phyloP scores from a whole-genome alignment of 1,140 invertebrate species.

The Panulirus ornatus region DNA sequence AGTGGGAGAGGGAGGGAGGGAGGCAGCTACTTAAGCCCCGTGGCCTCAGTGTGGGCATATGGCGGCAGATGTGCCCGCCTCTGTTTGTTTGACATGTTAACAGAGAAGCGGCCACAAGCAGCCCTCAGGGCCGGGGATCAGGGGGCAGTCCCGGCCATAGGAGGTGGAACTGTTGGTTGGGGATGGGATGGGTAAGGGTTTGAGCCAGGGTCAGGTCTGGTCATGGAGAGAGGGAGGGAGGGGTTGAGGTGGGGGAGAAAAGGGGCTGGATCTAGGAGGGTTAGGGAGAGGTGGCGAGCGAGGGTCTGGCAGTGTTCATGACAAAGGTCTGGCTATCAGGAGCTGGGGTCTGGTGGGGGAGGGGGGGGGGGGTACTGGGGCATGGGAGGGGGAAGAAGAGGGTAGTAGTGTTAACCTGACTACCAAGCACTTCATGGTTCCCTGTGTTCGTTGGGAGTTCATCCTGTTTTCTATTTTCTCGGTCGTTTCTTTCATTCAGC shows the following conservation, averaged over 20 bases:
- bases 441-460: too few species aligned
- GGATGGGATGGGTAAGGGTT: constrained; percentile 12
- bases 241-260: neutral
- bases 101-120: constrained; percentile 19
- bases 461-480: too few species aligned
- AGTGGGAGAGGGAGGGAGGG: neutral
- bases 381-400: neutral
- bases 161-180: neutral
- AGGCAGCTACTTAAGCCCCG: constrained; percentile 16
- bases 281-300: too few species aligned
- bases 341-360: neutral
- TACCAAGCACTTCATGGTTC: too few species aligned
- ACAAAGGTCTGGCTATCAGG: too few species aligned
- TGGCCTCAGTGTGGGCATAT: constrained; percentile 16
- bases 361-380: neutral
- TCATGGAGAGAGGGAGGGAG: neutral
- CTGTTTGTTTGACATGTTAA: constrained; percentile 36
- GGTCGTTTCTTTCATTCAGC: too few species aligned
- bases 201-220: neutral
- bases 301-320: too few species aligned
- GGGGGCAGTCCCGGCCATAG: too few species aligned
- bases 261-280: neutral
- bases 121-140: neutral
- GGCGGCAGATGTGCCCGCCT: constrained; percentile 12
- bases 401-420: too few species aligned